phyloP scores from a whole-genome alignment of 2,113 vertebrate species.

The Melanostigma gelatinosum region DNA sequence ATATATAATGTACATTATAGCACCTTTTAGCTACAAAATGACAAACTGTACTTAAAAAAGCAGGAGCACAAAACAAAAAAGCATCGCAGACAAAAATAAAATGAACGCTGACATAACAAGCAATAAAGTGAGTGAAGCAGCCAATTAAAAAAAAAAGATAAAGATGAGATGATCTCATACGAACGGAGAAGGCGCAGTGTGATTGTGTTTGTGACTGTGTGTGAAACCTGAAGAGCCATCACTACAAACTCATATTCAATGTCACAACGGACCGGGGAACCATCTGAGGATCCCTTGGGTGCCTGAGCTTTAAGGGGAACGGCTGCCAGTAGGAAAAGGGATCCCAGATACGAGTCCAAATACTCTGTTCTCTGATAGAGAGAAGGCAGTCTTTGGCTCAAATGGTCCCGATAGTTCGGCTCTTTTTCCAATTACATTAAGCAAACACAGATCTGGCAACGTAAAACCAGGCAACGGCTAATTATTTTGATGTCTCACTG shows the following conservation, averaged over 20 bases:
- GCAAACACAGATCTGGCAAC: not conserved
- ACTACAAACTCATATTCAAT: not conserved
- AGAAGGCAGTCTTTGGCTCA: not conserved
- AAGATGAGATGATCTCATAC: not conserved
- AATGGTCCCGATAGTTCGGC: not conserved
- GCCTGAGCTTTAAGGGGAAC: constrained; percentile 1
- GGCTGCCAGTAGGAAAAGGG: not conserved
- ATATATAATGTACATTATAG: not conserved
- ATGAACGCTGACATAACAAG: not conserved
- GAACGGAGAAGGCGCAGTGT: not conserved
- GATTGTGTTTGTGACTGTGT: not conserved
- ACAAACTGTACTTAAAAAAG: not conserved
- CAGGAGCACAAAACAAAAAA: not conserved
- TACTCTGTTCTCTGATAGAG: not conserved
- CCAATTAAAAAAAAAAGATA: not conserved
- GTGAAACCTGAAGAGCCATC: not conserved
- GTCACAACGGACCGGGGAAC: not conserved
- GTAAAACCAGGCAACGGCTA: not conserved
- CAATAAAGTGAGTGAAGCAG: not conserved
- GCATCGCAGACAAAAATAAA: not conserved
- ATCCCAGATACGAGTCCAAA: not conserved
- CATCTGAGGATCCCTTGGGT: constrained; percentile 2
- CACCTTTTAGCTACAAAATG: too few relatives aligned
- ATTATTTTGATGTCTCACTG: not conserved
- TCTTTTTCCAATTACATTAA: constrained; percentile 4